A percentile compares a stretch with the other conserved stretches of the same genome.
phyloP scores from a whole-genome alignment of 2,113 vertebrate species.

The Tachuris rubrigastra region DNA sequence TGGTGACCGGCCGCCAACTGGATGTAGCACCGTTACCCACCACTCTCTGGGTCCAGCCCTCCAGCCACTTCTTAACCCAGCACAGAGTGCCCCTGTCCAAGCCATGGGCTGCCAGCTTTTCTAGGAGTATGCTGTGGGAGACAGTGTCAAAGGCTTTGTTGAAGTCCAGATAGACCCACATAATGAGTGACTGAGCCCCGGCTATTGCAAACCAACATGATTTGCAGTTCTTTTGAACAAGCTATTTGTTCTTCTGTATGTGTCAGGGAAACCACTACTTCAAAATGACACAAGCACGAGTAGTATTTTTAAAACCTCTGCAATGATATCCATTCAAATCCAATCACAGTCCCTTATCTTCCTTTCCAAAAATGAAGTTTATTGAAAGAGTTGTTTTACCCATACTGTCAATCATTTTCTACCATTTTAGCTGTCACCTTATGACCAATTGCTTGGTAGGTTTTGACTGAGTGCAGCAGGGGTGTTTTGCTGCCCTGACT shows the following conservation, averaged over 20 bases:
- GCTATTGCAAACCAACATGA: background rate
- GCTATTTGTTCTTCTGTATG: background rate
- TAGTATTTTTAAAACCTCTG: background rate
- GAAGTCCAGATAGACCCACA: too few relatives aligned
- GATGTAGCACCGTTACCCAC: too few relatives aligned
- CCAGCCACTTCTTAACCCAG: too few relatives aligned
- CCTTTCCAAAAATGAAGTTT: background rate
- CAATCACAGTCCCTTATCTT: background rate
- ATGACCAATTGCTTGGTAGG: background rate
- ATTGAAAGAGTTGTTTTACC: background rate
- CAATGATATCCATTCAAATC: background rate
- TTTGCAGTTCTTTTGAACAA: background rate
- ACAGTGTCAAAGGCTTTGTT: too few relatives aligned
- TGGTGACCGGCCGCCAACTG: too few relatives aligned
- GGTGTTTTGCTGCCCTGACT: background rate
- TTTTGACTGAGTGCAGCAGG: accelerated
- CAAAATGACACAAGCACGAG: background rate
- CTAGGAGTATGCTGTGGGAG: too few relatives aligned
- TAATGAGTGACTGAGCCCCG: background rate
- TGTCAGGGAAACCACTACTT: background rate
- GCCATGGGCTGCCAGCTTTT: too few relatives aligned
- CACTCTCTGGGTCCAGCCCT: too few relatives aligned
- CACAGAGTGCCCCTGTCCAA: too few relatives aligned
- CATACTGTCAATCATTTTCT: background rate
- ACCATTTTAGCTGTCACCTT: background rate